Conservation (phyloP, 23 tunicate genomes). For the Ascidia mentula region DNA sequence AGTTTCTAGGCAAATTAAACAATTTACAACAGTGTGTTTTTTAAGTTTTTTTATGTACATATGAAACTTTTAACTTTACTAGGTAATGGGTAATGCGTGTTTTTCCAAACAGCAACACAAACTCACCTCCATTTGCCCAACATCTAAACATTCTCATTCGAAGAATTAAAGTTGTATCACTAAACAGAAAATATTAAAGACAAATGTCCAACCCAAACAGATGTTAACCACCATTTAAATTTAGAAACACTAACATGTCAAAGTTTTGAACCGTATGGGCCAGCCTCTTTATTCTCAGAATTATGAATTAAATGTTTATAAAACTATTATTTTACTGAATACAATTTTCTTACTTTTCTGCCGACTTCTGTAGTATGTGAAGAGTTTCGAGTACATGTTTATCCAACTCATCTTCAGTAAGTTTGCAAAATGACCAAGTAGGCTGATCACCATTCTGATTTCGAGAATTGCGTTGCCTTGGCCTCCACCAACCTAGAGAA, state of each 20-base stretch:
- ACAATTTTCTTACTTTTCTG: constrained; percentile 69
- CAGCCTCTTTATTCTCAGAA: too few relatives aligned
- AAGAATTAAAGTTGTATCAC: constrained; percentile 71
- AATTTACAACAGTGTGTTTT: too few relatives aligned
- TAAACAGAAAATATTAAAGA: constrained; percentile 36
- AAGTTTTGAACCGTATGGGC: too few relatives aligned
- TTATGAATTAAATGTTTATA: too few relatives aligned
- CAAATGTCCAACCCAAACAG: too few relatives aligned
- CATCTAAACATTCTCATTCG: constrained; percentile 78
- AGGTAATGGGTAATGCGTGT: too few relatives aligned
- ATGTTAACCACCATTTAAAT: too few relatives aligned
- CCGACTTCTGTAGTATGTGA: constrained; percentile 56
- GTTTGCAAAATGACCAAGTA: constrained; percentile 23
- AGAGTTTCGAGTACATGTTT: constrained; percentile 84
- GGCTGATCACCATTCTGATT: not conserved
- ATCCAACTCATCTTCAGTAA: constrained; percentile 73
- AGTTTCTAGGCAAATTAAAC: constrained; percentile 47
- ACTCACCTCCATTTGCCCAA: constrained; percentile 89
- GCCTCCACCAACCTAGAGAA: not conserved
- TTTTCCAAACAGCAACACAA: not conserved
- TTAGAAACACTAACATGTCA: too few relatives aligned
- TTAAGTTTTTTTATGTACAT: not conserved
- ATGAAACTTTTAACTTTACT: not conserved
- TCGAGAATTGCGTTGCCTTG: not conserved
- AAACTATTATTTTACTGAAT: too few relatives aligned